Conservation (phyloP, 2,797 vertebrate genomes). For the Mus minutoides region DNA sequence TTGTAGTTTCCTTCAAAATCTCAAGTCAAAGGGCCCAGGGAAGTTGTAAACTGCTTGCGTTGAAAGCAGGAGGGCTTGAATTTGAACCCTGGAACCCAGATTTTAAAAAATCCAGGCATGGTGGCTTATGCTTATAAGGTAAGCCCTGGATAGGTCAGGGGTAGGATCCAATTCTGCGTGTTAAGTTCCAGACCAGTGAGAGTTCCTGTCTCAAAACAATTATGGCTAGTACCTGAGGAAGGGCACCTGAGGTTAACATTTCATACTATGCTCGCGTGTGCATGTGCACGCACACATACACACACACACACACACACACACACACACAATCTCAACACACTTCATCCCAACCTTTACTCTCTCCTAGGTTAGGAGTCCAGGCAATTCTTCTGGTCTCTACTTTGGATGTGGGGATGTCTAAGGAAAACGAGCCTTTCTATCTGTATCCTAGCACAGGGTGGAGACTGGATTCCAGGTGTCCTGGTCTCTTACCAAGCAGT, state of each 20-base stretch:
- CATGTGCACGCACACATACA: background rate
- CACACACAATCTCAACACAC: background rate
- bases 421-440: background rate
- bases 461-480: too few species aligned
- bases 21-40: background rate
- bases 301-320: background rate
- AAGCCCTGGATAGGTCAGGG: background rate
- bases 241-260: too few species aligned
- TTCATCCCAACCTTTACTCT: background rate
- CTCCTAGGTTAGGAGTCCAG: background rate
- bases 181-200: background rate
- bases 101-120: background rate
- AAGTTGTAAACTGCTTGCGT: background rate
- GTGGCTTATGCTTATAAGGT: background rate
- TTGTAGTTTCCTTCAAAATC: background rate
- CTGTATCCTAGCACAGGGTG: background rate
- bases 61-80: background rate
- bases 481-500: background rate
- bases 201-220: background rate
- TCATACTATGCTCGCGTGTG: too few species aligned
- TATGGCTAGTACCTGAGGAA: background rate
- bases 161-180: background rate
- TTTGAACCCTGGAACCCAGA: background rate
- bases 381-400: background rate
- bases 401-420: background rate